Evolutionary conservation across 2,797 vertebrate species (phyloP), one percentile per base, ranked within the genome.

Genomic region (Tauraco hartlaubi): DNA sequence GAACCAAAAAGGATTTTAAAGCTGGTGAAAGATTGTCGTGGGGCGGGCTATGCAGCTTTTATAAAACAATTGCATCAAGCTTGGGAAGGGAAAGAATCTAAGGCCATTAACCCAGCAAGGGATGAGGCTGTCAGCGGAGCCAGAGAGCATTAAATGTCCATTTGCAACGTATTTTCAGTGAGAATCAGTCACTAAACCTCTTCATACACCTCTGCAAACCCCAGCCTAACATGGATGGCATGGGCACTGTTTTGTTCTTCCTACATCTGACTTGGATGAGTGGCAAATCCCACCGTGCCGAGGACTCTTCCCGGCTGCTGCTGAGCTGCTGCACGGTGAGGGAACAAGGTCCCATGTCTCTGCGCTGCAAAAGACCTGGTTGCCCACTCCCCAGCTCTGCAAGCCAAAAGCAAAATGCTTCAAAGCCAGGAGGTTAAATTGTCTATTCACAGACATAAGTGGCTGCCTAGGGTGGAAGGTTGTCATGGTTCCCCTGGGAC

Each of bases 1-100:
- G 90, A 94, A 84, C 73, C 48, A 43, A 88, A 95, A 94, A 78
- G 43, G 69, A 35, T 94, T 87, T 94, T 88, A 82, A 94, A 87
- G 74, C 71, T 37, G 59, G 33, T 94, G 91, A 94, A 94, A 96
- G 90, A 94, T 59, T 83, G 85, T 66, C 67, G 76, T 64, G 73
- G 55, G 71, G 67, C 94, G 80, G 90, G 74, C 63, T 77, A 44
- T 28, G 67, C 55, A 79, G 66, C 93, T 88, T 85, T 90, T 87
- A 86, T 76, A 82, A 88, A 92, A 71, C 74, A 78, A 59, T 79
- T 88, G 56, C 80, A 43, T 90, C 49, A 29, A 22, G 81, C 73
- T 21, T 61, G 55, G 48, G 77, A 84, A 88, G 48, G 31, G 43
- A 61, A 85, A 71, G 54, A 31, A 61, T 51, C 41, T 55, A 33